Evolutionary conservation across 2,888 invertebrate genomes (phyloP).

Genomic region (Thyatira batis): DNA sequence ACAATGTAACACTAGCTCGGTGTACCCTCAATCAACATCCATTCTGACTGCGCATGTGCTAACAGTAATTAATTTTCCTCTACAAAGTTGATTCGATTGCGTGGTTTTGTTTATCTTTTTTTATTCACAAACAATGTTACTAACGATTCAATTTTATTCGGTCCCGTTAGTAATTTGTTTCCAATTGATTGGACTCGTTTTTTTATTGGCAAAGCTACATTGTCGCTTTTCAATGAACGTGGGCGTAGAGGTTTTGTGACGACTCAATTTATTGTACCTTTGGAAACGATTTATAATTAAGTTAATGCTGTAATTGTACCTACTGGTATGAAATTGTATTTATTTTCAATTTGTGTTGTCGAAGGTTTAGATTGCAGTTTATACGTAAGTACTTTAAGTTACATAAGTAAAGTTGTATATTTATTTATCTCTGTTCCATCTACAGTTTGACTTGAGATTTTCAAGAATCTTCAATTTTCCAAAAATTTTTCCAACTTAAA

Average conservation of each 20-base stretch:
- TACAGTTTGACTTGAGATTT: no score
- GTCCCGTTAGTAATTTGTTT: constrained; percentile 60
- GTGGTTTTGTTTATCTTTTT: constrained; percentile 38
- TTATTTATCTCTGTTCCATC: no score
- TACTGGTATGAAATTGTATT: constrained; percentile 33
- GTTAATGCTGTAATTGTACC: constrained; percentile 44
- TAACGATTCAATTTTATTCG: constrained; percentile 52
- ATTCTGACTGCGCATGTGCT: constrained; percentile 14
- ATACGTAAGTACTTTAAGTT: no score
- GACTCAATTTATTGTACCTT: constrained; percentile 41
- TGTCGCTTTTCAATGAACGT: neutral
- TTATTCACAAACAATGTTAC: constrained; percentile 55
- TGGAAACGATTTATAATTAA: constrained; percentile 41
- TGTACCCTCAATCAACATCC: constrained; percentile 26
- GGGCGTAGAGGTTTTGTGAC: constrained; percentile 11
- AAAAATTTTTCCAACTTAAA: no score
- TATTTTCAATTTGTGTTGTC: constrained; percentile 18
- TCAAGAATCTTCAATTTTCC: no score
- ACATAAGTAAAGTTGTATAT: no score
- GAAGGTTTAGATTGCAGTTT: no score
- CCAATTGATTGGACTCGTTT: constrained; percentile 41
- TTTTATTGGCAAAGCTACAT: constrained; percentile 31
- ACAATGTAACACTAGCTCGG: neutral
- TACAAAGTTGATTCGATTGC: constrained; percentile 59
- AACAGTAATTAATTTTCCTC: constrained; percentile 50